Evolutionary conservation across 2,888 invertebrate species (phyloP), one percentile per base, ranked within the genome.

Genomic region (Drosophila koepferae): DNA sequence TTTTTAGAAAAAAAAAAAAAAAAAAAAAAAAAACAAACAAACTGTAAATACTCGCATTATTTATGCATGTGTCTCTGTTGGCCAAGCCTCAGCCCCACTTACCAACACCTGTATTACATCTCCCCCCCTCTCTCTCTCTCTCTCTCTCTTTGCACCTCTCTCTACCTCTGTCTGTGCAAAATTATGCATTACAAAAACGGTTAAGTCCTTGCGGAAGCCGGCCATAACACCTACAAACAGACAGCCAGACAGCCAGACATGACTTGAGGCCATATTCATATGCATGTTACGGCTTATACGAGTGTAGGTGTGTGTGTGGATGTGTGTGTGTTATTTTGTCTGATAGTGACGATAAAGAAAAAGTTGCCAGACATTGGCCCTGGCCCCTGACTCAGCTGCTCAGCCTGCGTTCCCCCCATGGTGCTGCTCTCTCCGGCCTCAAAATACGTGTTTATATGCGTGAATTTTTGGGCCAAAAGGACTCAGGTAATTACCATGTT

Each of bases 401-500:
- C 38, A 8, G 8, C 43, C 16, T 16, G 8, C 14, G 58, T 3
- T 20, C 10, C 20, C 7, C 1, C 38, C 12, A 31, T 23, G 12
- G 1, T 14, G 0, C 46, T 14, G 8, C 10, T 16, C 23, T 38
- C 46, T 34, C 43, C 63, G 71, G 68, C 83, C 82, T 62, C 84
- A 85, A 90, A 89, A 89, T 87, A 86, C 77, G 87, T 77, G 85
- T 80, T 89, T 82, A 87, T 87, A 90, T 89, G 90, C 90, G 87
- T 83, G 84, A 73, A 80, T 85, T 85, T 85, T 72, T 82, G 66
- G 70, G 41, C 67, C 82, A 66, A 76, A 83, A 86, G 85, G 89
- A 86, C 83, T 88, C 89, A 90, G 86, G 90, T 86, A 86, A 90
- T 86, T 86, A 86, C 90, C 90, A 81, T 89, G 84, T 89, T 89